These are phyloP conservation scores for Drosophila tropicalis DNA, from an alignment of 1,140 invertebrate species.

Conservation along the genomic window DNA sequence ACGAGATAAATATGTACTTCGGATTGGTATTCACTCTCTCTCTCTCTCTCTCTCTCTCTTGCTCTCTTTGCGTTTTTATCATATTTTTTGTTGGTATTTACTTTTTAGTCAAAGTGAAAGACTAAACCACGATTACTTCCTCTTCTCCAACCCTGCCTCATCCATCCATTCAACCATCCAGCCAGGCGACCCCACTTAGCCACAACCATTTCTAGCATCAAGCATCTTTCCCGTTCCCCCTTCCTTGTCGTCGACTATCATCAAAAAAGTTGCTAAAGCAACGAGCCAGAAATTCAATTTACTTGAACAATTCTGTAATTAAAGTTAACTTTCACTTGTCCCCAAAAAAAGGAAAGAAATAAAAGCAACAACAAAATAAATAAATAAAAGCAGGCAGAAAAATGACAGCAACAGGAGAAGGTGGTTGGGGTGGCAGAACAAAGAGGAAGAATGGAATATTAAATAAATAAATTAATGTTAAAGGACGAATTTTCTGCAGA, in stretches of 20 bases:
- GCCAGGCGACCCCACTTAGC: neutral
- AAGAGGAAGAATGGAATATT: neutral
- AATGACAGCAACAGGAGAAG: neutral
- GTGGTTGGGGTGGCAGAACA: no score
- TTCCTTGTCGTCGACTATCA: neutral
- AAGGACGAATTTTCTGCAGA: neutral
- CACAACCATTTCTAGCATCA: neutral
- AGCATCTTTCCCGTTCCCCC: neutral
- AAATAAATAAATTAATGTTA: neutral
- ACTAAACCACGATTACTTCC: conserved; percentile 7
- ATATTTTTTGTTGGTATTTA: conserved; percentile 37
- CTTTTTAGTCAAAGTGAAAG: conserved; percentile 11
- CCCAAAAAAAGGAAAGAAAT: neutral
- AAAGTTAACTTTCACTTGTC: conserved; percentile 45
- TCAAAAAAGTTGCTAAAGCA: conserved; percentile 47
- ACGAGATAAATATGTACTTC: neutral
- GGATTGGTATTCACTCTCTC: neutral
- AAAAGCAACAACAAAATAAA: conserved; percentile 8
- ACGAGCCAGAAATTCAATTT: conserved; percentile 52
- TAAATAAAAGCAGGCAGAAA: neutral
- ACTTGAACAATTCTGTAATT: conserved; percentile 45
- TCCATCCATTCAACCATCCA: neutral
- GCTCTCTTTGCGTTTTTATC: neutral
- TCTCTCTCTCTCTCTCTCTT: neutral
- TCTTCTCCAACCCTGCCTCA: neutral